Percentiles rank a stretch among this genome's conserved stretches.
These are phyloP conservation scores for Eupithecia inturbata DNA, from an alignment of 2,888 invertebrate genomes.

Conservation along the genomic window DNA sequence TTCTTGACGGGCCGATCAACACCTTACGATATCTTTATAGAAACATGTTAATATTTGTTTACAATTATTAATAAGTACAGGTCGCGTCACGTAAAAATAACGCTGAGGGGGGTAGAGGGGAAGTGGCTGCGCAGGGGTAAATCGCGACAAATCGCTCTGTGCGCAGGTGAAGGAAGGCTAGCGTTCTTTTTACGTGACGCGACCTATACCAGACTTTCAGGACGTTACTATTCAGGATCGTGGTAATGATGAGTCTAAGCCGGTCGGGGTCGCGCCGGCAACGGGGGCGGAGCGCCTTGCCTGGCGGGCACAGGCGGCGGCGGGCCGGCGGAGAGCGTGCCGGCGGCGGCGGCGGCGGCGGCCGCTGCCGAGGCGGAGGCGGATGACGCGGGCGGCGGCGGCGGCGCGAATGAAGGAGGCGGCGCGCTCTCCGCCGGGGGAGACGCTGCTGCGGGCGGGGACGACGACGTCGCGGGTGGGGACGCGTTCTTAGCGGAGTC, in stretches of 20 bases:
- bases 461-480: slow-evolving; percentile 63
- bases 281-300: slow-evolving; percentile 86
- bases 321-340: slow-evolving; percentile 86
- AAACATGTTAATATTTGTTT: not conserved
- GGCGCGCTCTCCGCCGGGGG: slow-evolving; percentile 70
- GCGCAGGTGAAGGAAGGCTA: too few species aligned
- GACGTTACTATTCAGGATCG: not conserved
- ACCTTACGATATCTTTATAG: not conserved
- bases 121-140: too few species aligned
- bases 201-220: not conserved
- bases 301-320: slow-evolving; percentile 71
- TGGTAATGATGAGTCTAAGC: slow-evolving; percentile 38
- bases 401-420: slow-evolving; percentile 80
- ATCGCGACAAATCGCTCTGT: too few species aligned
- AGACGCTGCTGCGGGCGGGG: slow-evolving; percentile 49
- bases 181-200: too few species aligned
- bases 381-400: slow-evolving; percentile 71
- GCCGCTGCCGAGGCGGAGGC: slow-evolving; percentile 69
- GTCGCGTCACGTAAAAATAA: too few species aligned
- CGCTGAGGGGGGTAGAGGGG: too few species aligned
- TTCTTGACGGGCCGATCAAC: not conserved
- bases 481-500: slow-evolving; percentile 70
- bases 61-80: not conserved
- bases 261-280: slow-evolving; percentile 85
- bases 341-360: slow-evolving; percentile 81